phyloP scores from a whole-genome alignment of 2,113 vertebrate species.

The Morone saxatilis region DNA sequence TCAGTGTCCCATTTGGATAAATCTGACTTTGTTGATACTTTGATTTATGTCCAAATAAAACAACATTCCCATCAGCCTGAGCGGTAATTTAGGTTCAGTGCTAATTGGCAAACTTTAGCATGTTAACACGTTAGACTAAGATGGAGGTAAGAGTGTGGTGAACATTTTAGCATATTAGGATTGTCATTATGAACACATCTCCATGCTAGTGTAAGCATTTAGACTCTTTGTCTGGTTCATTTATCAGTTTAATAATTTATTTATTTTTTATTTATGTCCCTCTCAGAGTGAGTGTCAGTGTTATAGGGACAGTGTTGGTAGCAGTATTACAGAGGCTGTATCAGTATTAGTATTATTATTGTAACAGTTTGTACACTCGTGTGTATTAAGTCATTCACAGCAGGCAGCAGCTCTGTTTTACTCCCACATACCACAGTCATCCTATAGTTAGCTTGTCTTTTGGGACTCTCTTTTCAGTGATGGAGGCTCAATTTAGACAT shows the following conservation, averaged over 20 bases:
- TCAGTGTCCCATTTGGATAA: neutral
- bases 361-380: neutral
- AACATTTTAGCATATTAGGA: too few species aligned
- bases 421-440: constrained; percentile 21
- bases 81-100: too few species aligned
- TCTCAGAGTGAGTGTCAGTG: neutral
- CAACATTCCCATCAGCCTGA: too few species aligned
- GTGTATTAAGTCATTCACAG: constrained; percentile 3
- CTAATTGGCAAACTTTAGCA: too few species aligned
- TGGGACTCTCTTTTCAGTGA: constrained; percentile 21
- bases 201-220: too few species aligned
- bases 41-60: too few species aligned
- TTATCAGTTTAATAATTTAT: too few species aligned
- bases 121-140: too few species aligned
- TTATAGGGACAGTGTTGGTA: neutral
- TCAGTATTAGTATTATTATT: neutral
- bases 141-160: too few species aligned
- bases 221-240: too few species aligned
- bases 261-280: neutral
- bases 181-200: too few species aligned
- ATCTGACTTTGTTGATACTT: neutral
- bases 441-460: constrained; percentile 51
- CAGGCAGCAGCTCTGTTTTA: neutral
- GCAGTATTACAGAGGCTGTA: neutral
- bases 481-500: neutral